A percentile compares a stretch with the other conserved stretches of the same genome.
Evolutionary conservation across 1,140 invertebrate species (phyloP).

Genomic region (Archivesica marissinica): DNA sequence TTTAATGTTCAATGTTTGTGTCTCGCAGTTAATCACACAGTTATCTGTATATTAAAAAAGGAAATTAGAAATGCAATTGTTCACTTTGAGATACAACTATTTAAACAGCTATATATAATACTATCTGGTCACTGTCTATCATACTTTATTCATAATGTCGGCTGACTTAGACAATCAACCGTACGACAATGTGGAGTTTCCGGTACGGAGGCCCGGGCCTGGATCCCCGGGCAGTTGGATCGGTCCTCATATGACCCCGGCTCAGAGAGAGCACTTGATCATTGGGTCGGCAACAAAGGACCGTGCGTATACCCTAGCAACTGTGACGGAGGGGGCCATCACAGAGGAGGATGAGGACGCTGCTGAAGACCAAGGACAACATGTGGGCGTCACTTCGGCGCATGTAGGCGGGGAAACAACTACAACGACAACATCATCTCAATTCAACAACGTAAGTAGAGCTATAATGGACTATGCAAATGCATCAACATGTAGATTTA

Average conservation of each 20-base stretch:
- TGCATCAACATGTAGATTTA: no score
- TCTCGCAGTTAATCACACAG: no score
- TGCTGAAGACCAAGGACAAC: slow-evolving; percentile 49
- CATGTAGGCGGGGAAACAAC: not conserved
- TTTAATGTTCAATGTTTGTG: no score
- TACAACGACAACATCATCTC: not conserved
- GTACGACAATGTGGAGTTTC: slow-evolving; percentile 76
- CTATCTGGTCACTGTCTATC: no score
- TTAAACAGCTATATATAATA: no score
- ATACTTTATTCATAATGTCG: slow-evolving; percentile 45
- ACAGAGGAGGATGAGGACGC: slow-evolving; percentile 58
- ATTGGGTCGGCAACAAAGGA: slow-evolving; percentile 22
- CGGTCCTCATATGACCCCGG: slow-evolving; percentile 26
- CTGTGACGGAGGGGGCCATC: slow-evolving; percentile 62
- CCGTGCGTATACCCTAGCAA: slow-evolving; percentile 44
- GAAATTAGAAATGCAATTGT: no score
- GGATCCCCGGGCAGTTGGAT: slow-evolving; percentile 24
- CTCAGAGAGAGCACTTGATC: slow-evolving; percentile 43
- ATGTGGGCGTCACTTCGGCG: not conserved
- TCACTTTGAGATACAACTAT: no score
- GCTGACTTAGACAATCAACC: slow-evolving; percentile 62
- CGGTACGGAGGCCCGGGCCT: slow-evolving; percentile 56
- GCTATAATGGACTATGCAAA: no score
- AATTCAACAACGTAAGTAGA: slow-evolving; percentile 7
- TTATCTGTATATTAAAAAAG: no score